These are phyloP conservation scores for Heliconius hewitsoni DNA, from an alignment of 1,140 invertebrate species.

Conservation along the genomic window DNA sequence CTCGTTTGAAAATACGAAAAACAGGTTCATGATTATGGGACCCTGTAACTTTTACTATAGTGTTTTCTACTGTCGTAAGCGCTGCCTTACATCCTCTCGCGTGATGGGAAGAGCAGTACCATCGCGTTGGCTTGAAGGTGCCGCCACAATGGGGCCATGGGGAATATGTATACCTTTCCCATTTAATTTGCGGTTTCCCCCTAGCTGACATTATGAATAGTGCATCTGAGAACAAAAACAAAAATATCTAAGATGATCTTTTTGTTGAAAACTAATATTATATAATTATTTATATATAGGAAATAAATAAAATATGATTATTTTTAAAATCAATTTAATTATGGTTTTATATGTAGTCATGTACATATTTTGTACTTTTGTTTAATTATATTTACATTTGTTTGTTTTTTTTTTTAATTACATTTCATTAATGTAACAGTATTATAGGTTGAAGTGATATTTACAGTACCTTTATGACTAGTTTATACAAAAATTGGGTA, in stretches of 20 bases:
- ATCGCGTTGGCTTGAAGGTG: slow-evolving; percentile 19
- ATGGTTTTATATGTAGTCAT: not conserved
- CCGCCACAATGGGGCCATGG: slow-evolving; percentile 31
- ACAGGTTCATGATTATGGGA: not conserved
- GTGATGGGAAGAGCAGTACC: slow-evolving; percentile 48
- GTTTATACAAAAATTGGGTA: not conserved
- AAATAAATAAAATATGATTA: not conserved
- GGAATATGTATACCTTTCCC: slow-evolving; percentile 40
- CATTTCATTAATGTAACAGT: too few relatives aligned
- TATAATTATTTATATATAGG: not conserved
- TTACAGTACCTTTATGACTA: not conserved
- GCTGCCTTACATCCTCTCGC: slow-evolving; percentile 43
- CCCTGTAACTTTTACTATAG: not conserved
- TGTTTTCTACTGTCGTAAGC: slow-evolving; percentile 24
- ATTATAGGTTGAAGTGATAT: not conserved
- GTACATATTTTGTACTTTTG: not conserved
- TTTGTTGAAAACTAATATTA: not conserved
- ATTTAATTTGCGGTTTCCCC: slow-evolving; percentile 40
- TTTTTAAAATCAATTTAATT: too few relatives aligned
- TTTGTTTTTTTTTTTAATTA: not conserved
- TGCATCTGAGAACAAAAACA: slow-evolving; percentile 14
- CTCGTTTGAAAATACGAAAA: not conserved
- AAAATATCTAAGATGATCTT: not conserved
- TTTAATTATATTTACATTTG: not conserved
- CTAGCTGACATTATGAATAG: slow-evolving; percentile 27